Conservation (phyloP, 2,888 invertebrate species). For the Chalcosyrphus nemorum region DNA sequence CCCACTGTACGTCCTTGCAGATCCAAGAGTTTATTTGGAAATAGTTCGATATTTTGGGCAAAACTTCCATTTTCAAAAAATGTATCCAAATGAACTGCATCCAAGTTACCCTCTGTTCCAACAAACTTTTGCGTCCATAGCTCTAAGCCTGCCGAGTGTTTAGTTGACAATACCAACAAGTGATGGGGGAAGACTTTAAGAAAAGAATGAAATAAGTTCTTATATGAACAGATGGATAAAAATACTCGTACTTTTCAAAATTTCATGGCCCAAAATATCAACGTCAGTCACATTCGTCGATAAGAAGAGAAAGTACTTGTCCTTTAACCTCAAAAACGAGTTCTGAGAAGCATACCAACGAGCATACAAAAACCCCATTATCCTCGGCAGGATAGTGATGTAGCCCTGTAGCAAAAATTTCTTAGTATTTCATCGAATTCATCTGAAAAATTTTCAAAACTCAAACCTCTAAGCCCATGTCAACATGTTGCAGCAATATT, state of each 20-base stretch:
- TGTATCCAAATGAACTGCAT: conserved; percentile 79
- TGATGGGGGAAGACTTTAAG: conserved; percentile 80
- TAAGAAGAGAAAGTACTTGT: conserved; percentile 80
- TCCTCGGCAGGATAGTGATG: conserved; percentile 77
- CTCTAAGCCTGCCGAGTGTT: conserved; percentile 76
- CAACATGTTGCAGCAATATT: conserved; percentile 76
- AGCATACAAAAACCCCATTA: conserved; percentile 77
- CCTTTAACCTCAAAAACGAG: conserved; percentile 78
- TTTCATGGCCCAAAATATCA: conserved; percentile 76
- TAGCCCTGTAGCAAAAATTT: conserved; percentile 77
- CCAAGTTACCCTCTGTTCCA: conserved; percentile 78
- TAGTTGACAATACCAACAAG: conserved; percentile 77
- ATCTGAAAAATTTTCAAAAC: not conserved
- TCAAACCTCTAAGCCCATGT: conserved; percentile 77
- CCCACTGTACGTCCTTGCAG: conserved; percentile 77
- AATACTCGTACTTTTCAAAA: conserved; percentile 78
- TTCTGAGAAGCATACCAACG: conserved; percentile 80
- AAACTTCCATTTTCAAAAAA: conserved; percentile 79
- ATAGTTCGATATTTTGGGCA: conserved; percentile 78
- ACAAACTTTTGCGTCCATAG: conserved; percentile 81
- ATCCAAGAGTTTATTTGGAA: conserved; percentile 80
- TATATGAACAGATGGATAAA: no score
- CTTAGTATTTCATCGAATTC: no score
- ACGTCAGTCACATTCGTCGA: conserved; percentile 77
- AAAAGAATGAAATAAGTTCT: no score